Percentiles rank a stretch among this genome's conserved stretches.
Conservation (phyloP, 2,888 invertebrate species). For the Cetonia aurata region DNA sequence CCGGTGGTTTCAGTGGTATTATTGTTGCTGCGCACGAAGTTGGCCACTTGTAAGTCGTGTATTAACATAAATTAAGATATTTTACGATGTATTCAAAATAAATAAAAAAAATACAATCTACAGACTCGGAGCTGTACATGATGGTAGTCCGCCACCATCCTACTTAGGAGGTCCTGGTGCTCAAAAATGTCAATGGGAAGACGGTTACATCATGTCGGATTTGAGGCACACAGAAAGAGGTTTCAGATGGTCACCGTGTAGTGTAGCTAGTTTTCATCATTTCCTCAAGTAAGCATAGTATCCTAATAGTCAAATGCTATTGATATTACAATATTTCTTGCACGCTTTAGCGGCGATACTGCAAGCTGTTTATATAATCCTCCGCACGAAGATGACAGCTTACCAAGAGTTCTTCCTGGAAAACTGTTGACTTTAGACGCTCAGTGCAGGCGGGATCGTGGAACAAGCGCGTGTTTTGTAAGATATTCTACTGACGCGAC, state of each 20-base stretch:
- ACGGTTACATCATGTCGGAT: slow-evolving; percentile 97
- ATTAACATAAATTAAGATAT: slow-evolving; percentile 4
- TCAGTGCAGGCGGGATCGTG: slow-evolving; percentile 92
- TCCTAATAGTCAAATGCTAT: slow-evolving; percentile 12
- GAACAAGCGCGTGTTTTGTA: slow-evolving; percentile 87
- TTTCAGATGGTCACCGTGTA: slow-evolving; percentile 95
- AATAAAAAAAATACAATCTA: neutral
- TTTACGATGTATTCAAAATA: too few relatives aligned
- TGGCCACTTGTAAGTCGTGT: slow-evolving; percentile 89
- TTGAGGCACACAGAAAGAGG: slow-evolving; percentile 94
- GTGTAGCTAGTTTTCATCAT: slow-evolving; percentile 93
- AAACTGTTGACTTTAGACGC: slow-evolving; percentile 90
- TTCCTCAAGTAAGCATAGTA: slow-evolving; percentile 84
- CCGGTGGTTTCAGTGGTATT: slow-evolving; percentile 95
- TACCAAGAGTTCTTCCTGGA: slow-evolving; percentile 90
- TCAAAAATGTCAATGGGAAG: slow-evolving; percentile 95
- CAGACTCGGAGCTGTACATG: slow-evolving; percentile 95
- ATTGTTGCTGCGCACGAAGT: slow-evolving; percentile 98
- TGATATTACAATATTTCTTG: slow-evolving; percentile 29
- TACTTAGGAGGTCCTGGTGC: slow-evolving; percentile 95
- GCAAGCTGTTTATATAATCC: slow-evolving; percentile 94
- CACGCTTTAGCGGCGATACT: slow-evolving; percentile 85
- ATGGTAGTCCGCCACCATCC: slow-evolving; percentile 94
- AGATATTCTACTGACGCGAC: slow-evolving; percentile 58
- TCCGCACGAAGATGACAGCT: slow-evolving; percentile 92